Percentiles rank a stretch among this genome's conserved stretches.
phyloP scores from a whole-genome alignment of 2,888 invertebrate genomes.

The Anoplius nigerrimus region DNA sequence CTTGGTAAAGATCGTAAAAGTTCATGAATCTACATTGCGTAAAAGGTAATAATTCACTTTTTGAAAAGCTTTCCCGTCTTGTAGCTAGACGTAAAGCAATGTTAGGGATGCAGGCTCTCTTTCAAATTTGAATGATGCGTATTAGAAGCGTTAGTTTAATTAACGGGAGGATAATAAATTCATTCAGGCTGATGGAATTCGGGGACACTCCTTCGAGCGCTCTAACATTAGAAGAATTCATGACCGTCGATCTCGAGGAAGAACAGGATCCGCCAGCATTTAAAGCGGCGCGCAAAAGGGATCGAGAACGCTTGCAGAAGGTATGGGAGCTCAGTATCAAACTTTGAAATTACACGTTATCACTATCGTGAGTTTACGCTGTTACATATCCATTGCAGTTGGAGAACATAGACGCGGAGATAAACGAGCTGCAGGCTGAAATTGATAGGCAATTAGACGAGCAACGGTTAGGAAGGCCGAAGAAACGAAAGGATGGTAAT shows the following conservation, averaged over 20 bases:
- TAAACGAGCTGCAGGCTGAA: constrained; percentile 88
- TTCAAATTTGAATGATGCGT: background rate
- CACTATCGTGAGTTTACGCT: constrained; percentile 23
- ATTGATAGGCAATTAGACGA: constrained; percentile 89
- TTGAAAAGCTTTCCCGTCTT: constrained; percentile 1
- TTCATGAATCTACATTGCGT: constrained; percentile 93
- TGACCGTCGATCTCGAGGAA: constrained; percentile 96
- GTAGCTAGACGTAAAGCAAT: too few relatives aligned
- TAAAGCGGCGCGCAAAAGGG: constrained; percentile 91
- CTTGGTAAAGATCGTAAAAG: constrained; percentile 95
- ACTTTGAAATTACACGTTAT: background rate
- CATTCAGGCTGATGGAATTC: constrained; percentile 90
- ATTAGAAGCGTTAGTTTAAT: background rate
- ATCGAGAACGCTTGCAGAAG: constrained; percentile 89
- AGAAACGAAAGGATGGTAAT: constrained; percentile 76
- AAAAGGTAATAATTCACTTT: constrained; percentile 79
- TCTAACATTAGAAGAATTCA: constrained; percentile 96
- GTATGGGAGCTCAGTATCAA: constrained; percentile 71
- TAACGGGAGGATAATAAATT: background rate
- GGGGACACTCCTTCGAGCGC: constrained; percentile 97
- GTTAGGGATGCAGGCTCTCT: too few relatives aligned
- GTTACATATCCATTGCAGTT: constrained; percentile 50
- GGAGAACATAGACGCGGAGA: constrained; percentile 75
- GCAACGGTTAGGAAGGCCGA: constrained; percentile 62
- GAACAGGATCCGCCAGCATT: constrained; percentile 98